phyloP scores from a whole-genome alignment of 2,113 vertebrate species.

The Boulengerochromis microlepis region DNA sequence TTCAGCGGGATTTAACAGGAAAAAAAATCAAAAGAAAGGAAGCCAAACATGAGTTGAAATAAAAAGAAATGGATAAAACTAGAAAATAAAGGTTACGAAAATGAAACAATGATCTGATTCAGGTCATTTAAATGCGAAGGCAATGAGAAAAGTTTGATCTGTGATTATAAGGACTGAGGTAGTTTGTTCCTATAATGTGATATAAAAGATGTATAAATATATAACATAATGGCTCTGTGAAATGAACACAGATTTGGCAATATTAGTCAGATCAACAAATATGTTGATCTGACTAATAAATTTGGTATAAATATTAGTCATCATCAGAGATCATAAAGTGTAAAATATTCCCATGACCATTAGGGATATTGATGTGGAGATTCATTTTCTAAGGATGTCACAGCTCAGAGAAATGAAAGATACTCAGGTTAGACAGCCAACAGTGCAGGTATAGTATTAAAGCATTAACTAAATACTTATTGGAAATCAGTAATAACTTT shows the following conservation, averaged over 20 bases:
- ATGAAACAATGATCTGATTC: background rate
- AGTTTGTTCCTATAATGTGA: background rate
- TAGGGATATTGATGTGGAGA: background rate
- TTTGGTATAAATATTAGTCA: background rate
- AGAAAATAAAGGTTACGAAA: background rate
- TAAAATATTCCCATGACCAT: background rate
- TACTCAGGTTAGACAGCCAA: background rate
- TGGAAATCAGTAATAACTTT: background rate
- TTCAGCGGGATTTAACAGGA: background rate
- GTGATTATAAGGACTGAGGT: background rate
- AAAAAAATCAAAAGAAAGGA: background rate
- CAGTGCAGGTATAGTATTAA: background rate
- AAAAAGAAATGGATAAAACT: background rate
- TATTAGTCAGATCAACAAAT: background rate
- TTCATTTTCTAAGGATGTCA: background rate
- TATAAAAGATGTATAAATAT: background rate
- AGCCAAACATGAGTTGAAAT: background rate
- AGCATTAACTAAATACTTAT: background rate
- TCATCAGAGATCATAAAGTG: background rate
- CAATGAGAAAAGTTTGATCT: background rate
- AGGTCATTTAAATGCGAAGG: background rate
- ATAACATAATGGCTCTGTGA: background rate
- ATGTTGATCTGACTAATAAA: too few relatives aligned
- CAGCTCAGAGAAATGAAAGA: background rate
- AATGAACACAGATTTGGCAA: background rate